Evolutionary conservation across 2,888 invertebrate genomes (phyloP), one percentile per base, ranked within the genome.

Genomic region (Phytoseiulus persimilis): DNA sequence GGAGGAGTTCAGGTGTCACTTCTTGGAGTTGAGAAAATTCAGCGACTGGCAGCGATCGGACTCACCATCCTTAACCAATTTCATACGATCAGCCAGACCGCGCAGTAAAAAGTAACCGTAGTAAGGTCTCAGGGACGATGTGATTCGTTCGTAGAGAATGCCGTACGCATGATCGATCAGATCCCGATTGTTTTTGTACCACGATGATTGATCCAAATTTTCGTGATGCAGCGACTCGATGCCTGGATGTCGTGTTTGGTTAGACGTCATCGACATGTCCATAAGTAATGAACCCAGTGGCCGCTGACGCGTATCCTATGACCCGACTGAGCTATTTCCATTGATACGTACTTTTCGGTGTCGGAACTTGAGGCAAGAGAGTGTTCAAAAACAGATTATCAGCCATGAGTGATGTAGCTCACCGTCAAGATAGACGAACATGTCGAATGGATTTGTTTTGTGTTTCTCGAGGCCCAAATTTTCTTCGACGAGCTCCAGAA

Each of bases 391-490:
- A 14, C 65, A 65, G 65, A 39, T 39, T 39, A 39, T 39, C 9
- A 39, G 3, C 39, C 2, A 18, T 65, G 2, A 11, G 5, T 14
- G 65, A 28, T 28, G 11, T 6, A 32, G 2, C 87, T 39, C n/a
- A 87, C 87, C 87, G 32, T 87, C 87, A 11, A 87, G 87, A 32
- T 87, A 87, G 33, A 87, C 31, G 87, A 87, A 87, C 87, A 87
- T 87, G 23, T 87, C 33, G 33, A 39, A 87, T 6, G 32, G 0
- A 87, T 87, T 33, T n/a, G 87, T 33, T 0, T 33, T 45, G 65
- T 23, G 65, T n/a, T 87, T 33, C 18, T 32, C 87, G 28, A 87
- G 87, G 28, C 33, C 33, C 87, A 87, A 39, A 28, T 87, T 33
- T n/a, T 39, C 45, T 33, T 32, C 45, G 11, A 87, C 87, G 87